Evolutionary conservation across 35 echinoderm and acorn worm genomes (phyloP), one percentile per base, ranked within the genome.

Genomic region (Strongylocentrotus purpuratus): DNA sequence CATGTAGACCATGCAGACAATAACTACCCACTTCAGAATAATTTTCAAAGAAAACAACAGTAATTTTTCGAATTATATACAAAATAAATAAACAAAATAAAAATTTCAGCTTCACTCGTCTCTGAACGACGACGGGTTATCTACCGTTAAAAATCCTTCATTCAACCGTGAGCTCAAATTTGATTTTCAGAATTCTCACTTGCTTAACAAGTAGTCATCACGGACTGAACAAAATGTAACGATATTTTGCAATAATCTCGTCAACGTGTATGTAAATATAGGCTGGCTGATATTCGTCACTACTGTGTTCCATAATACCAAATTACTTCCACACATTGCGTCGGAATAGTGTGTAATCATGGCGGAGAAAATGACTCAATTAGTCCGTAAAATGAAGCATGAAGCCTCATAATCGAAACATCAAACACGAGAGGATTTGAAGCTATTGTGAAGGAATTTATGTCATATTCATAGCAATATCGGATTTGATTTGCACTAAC

Each of bases 401-500:
- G 18, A 78, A 78, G 22, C 65, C 0, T 78, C 65, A 3, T 22
- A n/a, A 7, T 78, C 20, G 65, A 78, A n/a, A 78, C 65, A 78
- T 78, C 22, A 28, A 78, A 78, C 28, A 78, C 28, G 65, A 78
- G 3, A 78, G 20, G 65, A 78, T 78, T 78, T 71, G 20, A 22
- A 78, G 65, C 65, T 28, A 78, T 78, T 78, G 65, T 78, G 65
- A 22, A 78, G 65, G 65, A 78, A 78, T 78, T 78, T 78, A 78
- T n/a, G 20, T n/a, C 65, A 22, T 7, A 78, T 78, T n/a, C 7
- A 78, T 28, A 28, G 65, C 65, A 78, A 78, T 78, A n/a, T 55
- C 25, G 20, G 25, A 28, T 78, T 22, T 9, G 65, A 78, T 78
- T 70, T n/a, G 65, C 28, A 22, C 65, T 78, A 41, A 41, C 35